Percentiles rank a stretch among this genome's conserved stretches.
Conservation (phyloP, 1,140 invertebrate genomes). For the Zeugodacus cucurbitae region DNA sequence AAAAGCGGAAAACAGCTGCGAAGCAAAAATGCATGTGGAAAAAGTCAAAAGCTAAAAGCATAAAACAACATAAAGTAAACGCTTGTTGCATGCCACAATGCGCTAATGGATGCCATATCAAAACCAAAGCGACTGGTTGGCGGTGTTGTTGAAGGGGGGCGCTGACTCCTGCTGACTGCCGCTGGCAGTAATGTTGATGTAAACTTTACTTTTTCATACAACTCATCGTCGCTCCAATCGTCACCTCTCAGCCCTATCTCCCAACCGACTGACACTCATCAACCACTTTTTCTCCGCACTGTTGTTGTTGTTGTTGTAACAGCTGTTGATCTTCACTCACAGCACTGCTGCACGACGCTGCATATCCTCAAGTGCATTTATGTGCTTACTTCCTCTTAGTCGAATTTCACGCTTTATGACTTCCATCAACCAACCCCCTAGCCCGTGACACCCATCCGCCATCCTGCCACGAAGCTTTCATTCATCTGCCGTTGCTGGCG, state of each 20-base stretch:
- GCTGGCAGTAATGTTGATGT: constrained; percentile 15
- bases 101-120: not conserved
- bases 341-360: not conserved
- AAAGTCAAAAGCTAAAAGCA: not conserved
- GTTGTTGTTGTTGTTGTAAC: not conserved
- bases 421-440: not conserved
- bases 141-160: not conserved
- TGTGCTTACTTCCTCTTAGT: not conserved
- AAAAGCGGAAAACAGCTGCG: constrained; percentile 1
- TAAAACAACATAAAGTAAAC: not conserved
- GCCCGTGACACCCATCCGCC: not conserved
- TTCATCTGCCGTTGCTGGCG: not conserved
- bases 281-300: not conserved
- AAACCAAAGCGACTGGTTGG: not conserved
- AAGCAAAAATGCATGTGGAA: not conserved
- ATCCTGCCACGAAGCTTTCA: not conserved
- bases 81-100: constrained; percentile 30
- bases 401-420: not conserved
- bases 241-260: too few relatives aligned
- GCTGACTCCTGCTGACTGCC: not conserved
- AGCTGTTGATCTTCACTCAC: not conserved
- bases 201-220: constrained; percentile 23
- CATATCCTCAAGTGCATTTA: not conserved
- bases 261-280: too few relatives aligned
- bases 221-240: not conserved